Evolutionary conservation across 2,888 invertebrate genomes (phyloP), one percentile per base, ranked within the genome.

Genomic region (Timema podura): DNA sequence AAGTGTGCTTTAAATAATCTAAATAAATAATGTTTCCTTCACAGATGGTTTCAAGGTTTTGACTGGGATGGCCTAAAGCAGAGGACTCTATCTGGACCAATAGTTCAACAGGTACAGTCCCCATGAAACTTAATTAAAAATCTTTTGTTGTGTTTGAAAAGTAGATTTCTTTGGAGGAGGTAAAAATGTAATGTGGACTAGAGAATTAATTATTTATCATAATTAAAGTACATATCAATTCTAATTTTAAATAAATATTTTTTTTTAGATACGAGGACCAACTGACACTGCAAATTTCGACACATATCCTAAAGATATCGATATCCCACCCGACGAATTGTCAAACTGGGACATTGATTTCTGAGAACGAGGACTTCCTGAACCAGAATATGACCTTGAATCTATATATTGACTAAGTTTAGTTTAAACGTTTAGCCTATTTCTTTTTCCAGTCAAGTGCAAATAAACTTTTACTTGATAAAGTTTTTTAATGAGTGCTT

Each of bases 31-130:
- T n/a, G 44, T 44, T 15, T 65, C 61, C 44, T 72, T 80, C 80
- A 2, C 78, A 89, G 89, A 76, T 91, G 90, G 89, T 91, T 89
- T 78, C 89, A 90, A 82, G 89, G 90, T 46, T 91, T 91, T 79
- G 89, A 91, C 78, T 91, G 90, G 90, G 88, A 89, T 74, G 89
- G 89, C 48, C 79, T 89, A n/a, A 78, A 82, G 68, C 78, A 80
- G 16, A 79, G 85, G 71, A 84, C 83, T 0, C 77, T 88, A 30
- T 81, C 83, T 71, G 85, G 88, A 1, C 87, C 87, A 1, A 81
- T 84, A 64, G 80, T 85, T 57, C 83, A 85, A 16, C 83, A 83
- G 75, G 80, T 82, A 74, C 75, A n/a, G n/a, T n/a, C n/a, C n/a
- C n/a, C n/a, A n/a, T n/a, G n/a, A n/a, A n/a, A n/a, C n/a, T n/a